phyloP scores from a whole-genome alignment of 2,797 vertebrate species.

The Chaenodraco wilsoni region DNA sequence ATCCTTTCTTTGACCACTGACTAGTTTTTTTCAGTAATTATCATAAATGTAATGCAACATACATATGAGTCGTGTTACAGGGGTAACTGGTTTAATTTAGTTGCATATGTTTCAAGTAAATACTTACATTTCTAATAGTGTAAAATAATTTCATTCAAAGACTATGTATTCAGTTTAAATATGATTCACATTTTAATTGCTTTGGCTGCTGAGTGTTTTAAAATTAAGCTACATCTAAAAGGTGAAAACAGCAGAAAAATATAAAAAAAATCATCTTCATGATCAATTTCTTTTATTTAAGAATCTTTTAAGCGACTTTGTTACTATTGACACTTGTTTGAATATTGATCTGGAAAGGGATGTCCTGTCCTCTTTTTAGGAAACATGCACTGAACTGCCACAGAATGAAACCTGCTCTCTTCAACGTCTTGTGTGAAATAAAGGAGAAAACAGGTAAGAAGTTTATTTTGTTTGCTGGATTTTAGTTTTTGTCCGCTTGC shows the following conservation, averaged over 20 bases:
- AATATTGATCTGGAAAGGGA: conserved; percentile 56
- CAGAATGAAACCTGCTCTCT: conserved; percentile 99
- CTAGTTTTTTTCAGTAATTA: conserved; percentile 5
- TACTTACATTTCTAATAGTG: background rate
- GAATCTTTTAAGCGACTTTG: conserved; percentile 18
- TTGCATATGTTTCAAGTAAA: conserved; percentile 6
- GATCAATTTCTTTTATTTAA: conserved; percentile 7
- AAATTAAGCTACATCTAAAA: background rate
- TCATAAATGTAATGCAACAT: background rate
- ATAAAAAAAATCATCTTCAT: background rate
- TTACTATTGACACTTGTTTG: conserved; percentile 67
- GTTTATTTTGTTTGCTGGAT: conserved; percentile 6
- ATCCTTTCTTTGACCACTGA: conserved; percentile 18
- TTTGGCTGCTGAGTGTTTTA: background rate
- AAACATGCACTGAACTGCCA: conserved; percentile 99
- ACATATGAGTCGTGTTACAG: background rate
- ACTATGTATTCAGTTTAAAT: background rate
- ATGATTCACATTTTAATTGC: background rate
- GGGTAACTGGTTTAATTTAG: conserved; percentile 1
- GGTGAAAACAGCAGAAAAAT: background rate
- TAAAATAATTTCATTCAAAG: background rate
- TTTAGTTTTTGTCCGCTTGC: background rate
- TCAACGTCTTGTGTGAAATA: conserved; percentile 99
- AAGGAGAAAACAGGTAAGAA: conserved; percentile 98
- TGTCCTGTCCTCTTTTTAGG: conserved; percentile 83